Evolutionary conservation across 2,113 vertebrate species (phyloP), one percentile per base, ranked within the genome.

Genomic region (Pampusana beccarii): DNA sequence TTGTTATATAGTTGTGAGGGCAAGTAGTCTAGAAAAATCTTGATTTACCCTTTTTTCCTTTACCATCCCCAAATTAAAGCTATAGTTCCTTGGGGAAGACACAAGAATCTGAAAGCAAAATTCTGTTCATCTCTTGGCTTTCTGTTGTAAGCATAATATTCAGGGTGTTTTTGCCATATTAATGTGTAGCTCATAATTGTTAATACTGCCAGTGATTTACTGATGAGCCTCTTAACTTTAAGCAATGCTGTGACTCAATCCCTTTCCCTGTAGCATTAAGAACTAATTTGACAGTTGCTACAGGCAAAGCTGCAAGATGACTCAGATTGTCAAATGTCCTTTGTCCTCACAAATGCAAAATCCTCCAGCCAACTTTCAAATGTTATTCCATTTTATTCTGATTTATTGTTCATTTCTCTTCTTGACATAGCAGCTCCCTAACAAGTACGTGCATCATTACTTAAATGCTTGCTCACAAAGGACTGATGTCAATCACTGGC

Each of bases 281-380:
- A 97, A 87, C 90, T 95, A 93, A 70, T 97, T 97, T 98, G 97
- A 97, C 94, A 97, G 88, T 97, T 94, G 96, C 97, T 97, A 90
- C 91, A 94, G 94, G 96, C 93, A 97, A 97, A 97, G 92, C 93
- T 95, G 86, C 73, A 44, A 96, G 93, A 95, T 96, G 80, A 97
- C 83, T 97, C 93, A 97, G 96, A 97, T 97, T 97, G 86, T 97
- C 95, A 97, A 97, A 96, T 90, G 67, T 92, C 88, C 80, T 97
- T 98, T 96, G 94, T 97, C 84, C 92, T 97, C 92, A 75, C 83
- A 96, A 88, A 97, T 58, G 80, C 84, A 95, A 96, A 96, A 94
- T 95, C 93, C 88, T 96, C 71, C 96, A 83, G 93, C 81, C 86
- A 96, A 86, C 83, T 80, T 95, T 94, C 93, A 93, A 88, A 81